Base-by-base conservation (phyloP, 1,140 invertebrate genomes). In the Drosophila ohnishii region DNA sequence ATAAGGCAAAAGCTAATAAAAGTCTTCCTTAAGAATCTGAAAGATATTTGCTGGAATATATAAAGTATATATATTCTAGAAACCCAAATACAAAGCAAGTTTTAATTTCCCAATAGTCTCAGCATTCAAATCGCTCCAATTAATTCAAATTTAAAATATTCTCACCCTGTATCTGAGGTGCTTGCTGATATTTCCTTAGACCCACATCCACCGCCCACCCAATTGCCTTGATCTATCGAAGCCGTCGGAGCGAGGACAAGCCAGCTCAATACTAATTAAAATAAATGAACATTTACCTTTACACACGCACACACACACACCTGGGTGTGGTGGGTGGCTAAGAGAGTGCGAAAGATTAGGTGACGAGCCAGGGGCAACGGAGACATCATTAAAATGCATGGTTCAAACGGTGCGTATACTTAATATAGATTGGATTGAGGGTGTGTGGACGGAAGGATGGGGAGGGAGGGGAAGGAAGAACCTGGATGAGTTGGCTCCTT, bases 351-450 rank as follows among this genome's bases (percentile, higher is more conserved):
- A 14, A 42, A 48, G 69, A 72, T 72, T 79, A 50, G 60, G 44
- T 60, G 56, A 61, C 44, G 75, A 53, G 83, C 75, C 75, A 19
- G 53, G 47, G 78, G 78, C 75, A 63, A 65, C 50, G 44, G 57
- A 48, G 56, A 71, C 85, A 88, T 88, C 84, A 88, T 88, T 88
- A 88, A 88, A 88, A 88, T 89, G 85, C 84, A 88, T 88, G 84
- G 84, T 77, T 86, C 84, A 87, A 86, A 83, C 79, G 59, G 66
- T 89, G 80, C 85, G 85, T 84, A 85, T 80, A 80, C 80, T 84
- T 78, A 85, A 89, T 84, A 89, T 85, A 88, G 84, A 89, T 89
- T 86, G 78, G 66, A 71, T 51, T 59, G 45, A 42, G 42, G 32
- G 45, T 53, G 61, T 25, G 50, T n/a, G n/a, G 28, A 30, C 25